These are phyloP conservation scores for Caretta caretta DNA, from an alignment of 2,113 vertebrate genomes.

Conservation along the genomic window DNA sequence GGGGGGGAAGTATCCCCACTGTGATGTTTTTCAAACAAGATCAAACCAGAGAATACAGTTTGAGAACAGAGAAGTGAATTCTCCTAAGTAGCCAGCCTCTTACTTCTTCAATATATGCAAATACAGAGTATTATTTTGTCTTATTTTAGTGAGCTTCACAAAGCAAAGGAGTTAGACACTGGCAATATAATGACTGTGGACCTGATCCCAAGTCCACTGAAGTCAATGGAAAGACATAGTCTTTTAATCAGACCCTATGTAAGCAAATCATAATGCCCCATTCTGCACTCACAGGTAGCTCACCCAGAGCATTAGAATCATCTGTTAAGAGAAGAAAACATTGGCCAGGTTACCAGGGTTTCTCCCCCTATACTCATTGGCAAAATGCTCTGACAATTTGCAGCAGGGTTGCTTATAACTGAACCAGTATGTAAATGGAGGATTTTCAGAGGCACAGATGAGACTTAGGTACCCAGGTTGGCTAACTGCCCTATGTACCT, in stretches of 20 bases:
- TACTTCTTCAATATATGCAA: not conserved
- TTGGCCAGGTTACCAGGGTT: not conserved
- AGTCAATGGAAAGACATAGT: not conserved
- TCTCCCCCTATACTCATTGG: not conserved
- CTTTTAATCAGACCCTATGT: not conserved
- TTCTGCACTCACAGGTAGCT: fast-evolving
- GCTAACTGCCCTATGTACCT: not conserved
- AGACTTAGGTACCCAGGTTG: not conserved
- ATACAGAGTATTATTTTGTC: fast-evolving
- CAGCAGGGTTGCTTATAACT: not conserved
- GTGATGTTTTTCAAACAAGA: too few species aligned
- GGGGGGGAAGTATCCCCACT: too few species aligned
- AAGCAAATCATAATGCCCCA: not conserved
- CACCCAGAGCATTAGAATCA: not conserved
- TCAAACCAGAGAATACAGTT: not conserved
- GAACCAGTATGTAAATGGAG: not conserved
- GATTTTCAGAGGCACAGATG: fast-evolving
- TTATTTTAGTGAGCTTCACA: not conserved
- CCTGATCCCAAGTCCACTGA: not conserved
- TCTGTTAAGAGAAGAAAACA: not conserved
- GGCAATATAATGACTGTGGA: not conserved
- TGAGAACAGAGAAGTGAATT: not conserved
- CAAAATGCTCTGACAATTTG: not conserved
- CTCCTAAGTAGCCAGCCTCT: fast-evolving
- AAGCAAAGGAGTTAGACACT: not conserved